A percentile compares a stretch with the other conserved stretches of the same genome.
Evolutionary conservation across 2,797 vertebrate species (phyloP).

Genomic region (Hoplostethus atlanticus): DNA sequence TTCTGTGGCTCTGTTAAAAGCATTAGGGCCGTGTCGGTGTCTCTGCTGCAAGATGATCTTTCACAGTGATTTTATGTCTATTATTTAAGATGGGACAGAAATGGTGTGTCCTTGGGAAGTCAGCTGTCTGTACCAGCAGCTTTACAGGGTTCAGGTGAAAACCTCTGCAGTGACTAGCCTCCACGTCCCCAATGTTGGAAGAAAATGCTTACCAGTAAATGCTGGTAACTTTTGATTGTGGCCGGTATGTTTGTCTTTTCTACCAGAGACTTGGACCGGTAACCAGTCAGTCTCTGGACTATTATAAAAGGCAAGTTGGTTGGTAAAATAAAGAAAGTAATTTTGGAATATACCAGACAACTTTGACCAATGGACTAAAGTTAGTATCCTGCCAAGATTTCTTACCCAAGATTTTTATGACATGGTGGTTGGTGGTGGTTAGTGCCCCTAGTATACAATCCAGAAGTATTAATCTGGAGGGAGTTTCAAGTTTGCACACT

Average conservation of each 20-base stretch:
- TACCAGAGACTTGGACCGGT: background rate
- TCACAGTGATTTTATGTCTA: constrained; percentile 44
- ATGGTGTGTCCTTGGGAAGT: constrained; percentile 53
- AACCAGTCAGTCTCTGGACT: no score
- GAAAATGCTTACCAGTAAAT: background rate
- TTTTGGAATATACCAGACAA: no score
- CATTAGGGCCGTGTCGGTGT: constrained; percentile 51
- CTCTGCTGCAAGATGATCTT: constrained; percentile 46
- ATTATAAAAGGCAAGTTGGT: no score
- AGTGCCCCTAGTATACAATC: background rate
- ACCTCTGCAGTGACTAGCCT: constrained; percentile 12
- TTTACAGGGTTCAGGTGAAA: constrained; percentile 55
- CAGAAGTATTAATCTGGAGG: constrained; percentile 30
- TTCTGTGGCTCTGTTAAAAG: constrained; percentile 47
- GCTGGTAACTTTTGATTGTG: background rate
- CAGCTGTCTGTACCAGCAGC: constrained; percentile 43
- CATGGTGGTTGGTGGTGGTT: no score
- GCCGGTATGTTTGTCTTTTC: background rate
- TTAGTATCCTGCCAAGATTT: no score
- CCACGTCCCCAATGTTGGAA: background rate
- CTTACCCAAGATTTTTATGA: no score
- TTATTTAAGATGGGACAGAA: constrained; percentile 51
- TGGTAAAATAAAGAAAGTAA: no score
- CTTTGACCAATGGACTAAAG: no score
- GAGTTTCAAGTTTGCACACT: constrained; percentile 12